Conservation (phyloP, 2,797 vertebrate species). For the Poeciliopsis presidionis region DNA sequence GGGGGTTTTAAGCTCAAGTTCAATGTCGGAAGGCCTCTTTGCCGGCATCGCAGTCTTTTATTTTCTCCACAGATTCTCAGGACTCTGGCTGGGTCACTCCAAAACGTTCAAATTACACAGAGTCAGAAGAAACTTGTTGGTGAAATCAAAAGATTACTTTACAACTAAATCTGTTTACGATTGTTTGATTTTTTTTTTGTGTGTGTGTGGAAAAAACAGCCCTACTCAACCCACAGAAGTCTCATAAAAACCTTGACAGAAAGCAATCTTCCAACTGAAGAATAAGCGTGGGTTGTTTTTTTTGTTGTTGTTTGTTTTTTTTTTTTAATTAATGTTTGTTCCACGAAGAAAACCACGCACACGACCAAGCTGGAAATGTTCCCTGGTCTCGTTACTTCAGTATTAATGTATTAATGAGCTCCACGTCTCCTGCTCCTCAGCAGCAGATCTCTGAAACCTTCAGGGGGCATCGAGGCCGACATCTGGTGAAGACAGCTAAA, state of each 20-base stretch:
- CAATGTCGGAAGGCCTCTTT: neutral
- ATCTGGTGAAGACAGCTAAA: conserved; percentile 49
- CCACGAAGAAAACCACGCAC: neutral
- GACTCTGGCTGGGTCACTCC: neutral
- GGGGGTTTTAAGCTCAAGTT: neutral
- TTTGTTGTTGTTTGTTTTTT: neutral
- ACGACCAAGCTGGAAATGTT: neutral
- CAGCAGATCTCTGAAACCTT: conserved; percentile 30
- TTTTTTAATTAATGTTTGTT: neutral
- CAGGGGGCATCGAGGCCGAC: conserved; percentile 50
- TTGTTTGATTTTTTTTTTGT: no score
- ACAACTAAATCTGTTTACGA: neutral
- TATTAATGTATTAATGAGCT: conserved; percentile 72
- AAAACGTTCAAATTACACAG: no score
- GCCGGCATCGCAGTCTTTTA: neutral
- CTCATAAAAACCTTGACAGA: neutral
- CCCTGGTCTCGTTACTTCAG: conserved; percentile 41
- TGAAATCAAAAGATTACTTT: neutral
- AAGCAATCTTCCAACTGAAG: neutral
- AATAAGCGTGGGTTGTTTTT: neutral
- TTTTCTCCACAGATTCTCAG: neutral
- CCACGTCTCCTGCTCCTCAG: conserved; percentile 42
- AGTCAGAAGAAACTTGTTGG: no score
- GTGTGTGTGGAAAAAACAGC: neutral
- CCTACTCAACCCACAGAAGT: neutral